Evolutionary conservation across 1,140 invertebrate species (phyloP), one percentile per base, ranked within the genome.

Genomic region (Tetramorium parvispinum): DNA sequence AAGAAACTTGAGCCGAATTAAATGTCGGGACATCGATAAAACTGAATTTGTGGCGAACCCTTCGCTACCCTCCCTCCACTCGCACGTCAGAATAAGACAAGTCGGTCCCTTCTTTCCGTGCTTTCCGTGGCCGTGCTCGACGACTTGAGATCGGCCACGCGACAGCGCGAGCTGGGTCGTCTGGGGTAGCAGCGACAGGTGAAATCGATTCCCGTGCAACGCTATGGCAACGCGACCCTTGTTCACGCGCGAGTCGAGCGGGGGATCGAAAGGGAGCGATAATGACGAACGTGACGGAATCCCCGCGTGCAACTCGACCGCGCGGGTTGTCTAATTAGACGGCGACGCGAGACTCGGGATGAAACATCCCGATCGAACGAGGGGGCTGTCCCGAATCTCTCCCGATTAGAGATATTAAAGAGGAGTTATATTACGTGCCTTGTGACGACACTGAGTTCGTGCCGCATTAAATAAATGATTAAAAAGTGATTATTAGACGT

Each of bases 211-310:
- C 76, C 53, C 37, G 40, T 86, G 78, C 61, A 92, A 91, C 90
- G 86, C 92, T 93, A 93, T 93, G 92, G 92, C 91, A 93, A 93
- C 87, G 66, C 76, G 46, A 59, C 86, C 88, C 85, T 88, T 78
- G 46, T 79, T 87, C 78, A 55, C 71, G 51, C n/a, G 32, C 32
- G 70, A 73, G 32, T 79, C 63, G 57, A 46, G 24, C 24, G 4
- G 18, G n/a, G 65, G 40, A 3, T 0, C 5, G 49, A 71, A 68
- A 63, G 37, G 57, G 32, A 24, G 37, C 27, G 61, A 46, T 51
- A 82, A 82, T 49, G 40, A 70, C 43, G 53, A 71, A 63, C 53
- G 66, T 21, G 85, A 57, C 16, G 70, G 61, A 70, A 85, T 76
- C 27, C 21, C 32, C 51, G 37, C 18, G 57, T 65, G 24, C 18